These are phyloP conservation scores for Synergus laeviventris DNA, from an alignment of 2,888 invertebrate genomes.

Conservation along the genomic window DNA sequence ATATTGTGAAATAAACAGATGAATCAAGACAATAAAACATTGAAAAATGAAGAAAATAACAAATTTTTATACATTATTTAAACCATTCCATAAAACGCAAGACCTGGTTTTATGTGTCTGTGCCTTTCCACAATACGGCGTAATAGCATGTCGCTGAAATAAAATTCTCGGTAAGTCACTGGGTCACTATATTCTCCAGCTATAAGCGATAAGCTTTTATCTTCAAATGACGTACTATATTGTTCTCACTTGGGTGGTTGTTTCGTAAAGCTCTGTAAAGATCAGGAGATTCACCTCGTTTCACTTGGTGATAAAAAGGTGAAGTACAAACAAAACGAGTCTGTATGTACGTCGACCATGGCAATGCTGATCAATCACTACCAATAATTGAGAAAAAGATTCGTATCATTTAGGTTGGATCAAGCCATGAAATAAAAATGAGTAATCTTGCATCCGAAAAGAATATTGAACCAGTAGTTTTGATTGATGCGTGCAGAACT, in stretches of 20 bases:
- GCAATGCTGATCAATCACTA: slow-evolving; percentile 9
- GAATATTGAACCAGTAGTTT: background rate
- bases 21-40: no score
- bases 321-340: slow-evolving; percentile 1
- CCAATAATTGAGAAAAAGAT: slow-evolving; percentile 24
- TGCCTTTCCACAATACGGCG: background rate
- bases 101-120: background rate
- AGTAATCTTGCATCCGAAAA: background rate
- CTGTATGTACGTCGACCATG: slow-evolving; percentile 8
- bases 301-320: slow-evolving; percentile 27
- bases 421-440: background rate
- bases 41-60: background rate
- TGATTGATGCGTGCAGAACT: background rate
- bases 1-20: no score
- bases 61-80: background rate
- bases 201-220: slow-evolving; percentile 55
- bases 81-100: background rate
- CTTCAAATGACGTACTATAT: slow-evolving; percentile 38
- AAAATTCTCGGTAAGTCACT: slow-evolving; percentile 32
- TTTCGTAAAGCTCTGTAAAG: slow-evolving; percentile 33
- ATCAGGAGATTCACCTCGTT: slow-evolving; percentile 24
- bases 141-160: background rate
- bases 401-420: background rate
- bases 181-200: slow-evolving; percentile 47
- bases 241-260: slow-evolving; percentile 34